Percentiles rank a stretch among this genome's conserved stretches.
Evolutionary conservation across 2,113 vertebrate genomes (phyloP).

Genomic region (Condylura cristata): DNA sequence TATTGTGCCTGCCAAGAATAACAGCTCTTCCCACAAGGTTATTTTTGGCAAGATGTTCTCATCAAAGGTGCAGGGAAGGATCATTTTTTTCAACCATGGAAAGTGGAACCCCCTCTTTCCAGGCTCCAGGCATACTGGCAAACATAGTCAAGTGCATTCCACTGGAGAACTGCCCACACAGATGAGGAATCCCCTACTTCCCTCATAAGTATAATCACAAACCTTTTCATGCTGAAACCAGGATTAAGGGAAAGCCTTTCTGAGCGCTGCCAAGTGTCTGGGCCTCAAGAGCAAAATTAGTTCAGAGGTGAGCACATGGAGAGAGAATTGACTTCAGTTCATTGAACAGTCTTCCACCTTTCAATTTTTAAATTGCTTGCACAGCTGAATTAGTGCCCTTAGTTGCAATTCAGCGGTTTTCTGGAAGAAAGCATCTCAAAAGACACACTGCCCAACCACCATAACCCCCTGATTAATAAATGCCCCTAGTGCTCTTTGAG

Average conservation of each 20-base stretch:
- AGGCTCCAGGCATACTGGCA: neutral
- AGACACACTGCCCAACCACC: neutral
- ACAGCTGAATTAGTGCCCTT: neutral
- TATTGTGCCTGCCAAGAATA: neutral
- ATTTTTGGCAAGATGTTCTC: neutral
- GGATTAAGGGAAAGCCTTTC: neutral
- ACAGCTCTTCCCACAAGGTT: neutral
- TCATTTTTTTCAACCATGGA: constrained; percentile 38
- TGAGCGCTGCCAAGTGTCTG: neutral
- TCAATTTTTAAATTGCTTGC: neutral
- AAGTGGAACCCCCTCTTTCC: constrained; percentile 41
- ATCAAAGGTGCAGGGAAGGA: neutral
- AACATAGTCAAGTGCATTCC: neutral
- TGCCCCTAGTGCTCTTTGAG: neutral
- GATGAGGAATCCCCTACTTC: constrained; percentile 30
- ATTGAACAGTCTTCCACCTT: neutral
- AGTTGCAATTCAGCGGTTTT: neutral
- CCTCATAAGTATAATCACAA: neutral
- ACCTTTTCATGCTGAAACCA: neutral
- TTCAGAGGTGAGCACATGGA: neutral
- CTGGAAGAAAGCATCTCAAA: neutral
- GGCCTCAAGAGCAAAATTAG: neutral
- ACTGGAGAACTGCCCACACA: neutral
- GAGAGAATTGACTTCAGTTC: neutral
- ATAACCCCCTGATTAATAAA: neutral